Conservation (phyloP, 2,888 invertebrate genomes). For the Dynastes hyllus region DNA sequence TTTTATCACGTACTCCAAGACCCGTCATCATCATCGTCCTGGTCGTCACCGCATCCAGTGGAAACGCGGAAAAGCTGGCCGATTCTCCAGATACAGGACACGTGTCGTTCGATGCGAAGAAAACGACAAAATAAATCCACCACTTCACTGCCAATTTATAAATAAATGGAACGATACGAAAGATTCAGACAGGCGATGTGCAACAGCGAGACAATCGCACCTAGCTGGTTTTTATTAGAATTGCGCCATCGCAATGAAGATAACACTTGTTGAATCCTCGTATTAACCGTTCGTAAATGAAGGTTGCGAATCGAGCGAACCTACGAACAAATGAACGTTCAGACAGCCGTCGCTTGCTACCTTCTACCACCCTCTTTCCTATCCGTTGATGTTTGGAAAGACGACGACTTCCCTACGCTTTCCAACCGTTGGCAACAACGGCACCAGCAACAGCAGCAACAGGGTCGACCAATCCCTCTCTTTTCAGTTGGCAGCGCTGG, state of each 20-base stretch:
- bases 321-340: background rate
- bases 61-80: background rate
- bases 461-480: too few species aligned
- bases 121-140: conserved; percentile 34
- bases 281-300: conserved; percentile 55
- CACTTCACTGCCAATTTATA: conserved; percentile 45
- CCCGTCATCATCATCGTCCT: conserved; percentile 7
- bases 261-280: conserved; percentile 61
- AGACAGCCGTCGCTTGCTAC: too few species aligned
- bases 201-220: conserved; percentile 31
- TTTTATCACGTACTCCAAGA: conserved; percentile 42
- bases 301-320: conserved; percentile 1
- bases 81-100: background rate
- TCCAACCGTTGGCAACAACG: background rate
- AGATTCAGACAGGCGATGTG: background rate
- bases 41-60: too few species aligned
- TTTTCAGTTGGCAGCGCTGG: too few species aligned
- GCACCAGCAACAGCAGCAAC: background rate
- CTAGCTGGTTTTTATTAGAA: conserved; percentile 34
- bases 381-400: conserved; percentile 38
- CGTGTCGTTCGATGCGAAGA: background rate
- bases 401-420: background rate
- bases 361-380: background rate
- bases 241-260: conserved; percentile 49
- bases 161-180: conserved; percentile 17